Evolutionary conservation across 1,140 invertebrate genomes (phyloP).

Genomic region (Drosophila nigromelanica): DNA sequence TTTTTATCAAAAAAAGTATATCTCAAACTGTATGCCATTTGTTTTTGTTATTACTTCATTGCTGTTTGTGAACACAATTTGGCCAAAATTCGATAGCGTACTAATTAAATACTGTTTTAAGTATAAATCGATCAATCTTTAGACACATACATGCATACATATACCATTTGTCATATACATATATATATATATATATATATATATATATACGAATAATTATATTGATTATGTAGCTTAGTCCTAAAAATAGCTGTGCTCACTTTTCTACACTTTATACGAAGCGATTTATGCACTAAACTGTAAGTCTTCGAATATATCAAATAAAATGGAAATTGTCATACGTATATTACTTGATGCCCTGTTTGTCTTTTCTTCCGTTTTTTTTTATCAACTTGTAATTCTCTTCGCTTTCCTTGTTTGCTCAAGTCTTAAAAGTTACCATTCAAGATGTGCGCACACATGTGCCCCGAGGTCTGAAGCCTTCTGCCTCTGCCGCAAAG

Average conservation of each 20-base stretch:
- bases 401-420: not conserved
- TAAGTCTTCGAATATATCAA: constrained; percentile 60
- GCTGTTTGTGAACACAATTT: constrained; percentile 33
- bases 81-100: constrained; percentile 62
- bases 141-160: constrained; percentile 38
- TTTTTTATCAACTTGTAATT: constrained; percentile 1
- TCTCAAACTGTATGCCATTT: constrained; percentile 59
- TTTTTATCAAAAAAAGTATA: constrained; percentile 7
- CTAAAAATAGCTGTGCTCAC: constrained; percentile 38
- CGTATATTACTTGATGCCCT: not conserved
- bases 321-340: constrained; percentile 47
- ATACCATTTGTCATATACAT: constrained; percentile 35
- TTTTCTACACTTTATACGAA: constrained; percentile 59
- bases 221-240: constrained; percentile 75
- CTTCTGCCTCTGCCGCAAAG: not conserved
- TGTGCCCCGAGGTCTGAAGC: not conserved
- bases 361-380: constrained; percentile 1
- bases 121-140: constrained; percentile 52
- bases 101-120: constrained; percentile 75
- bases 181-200: constrained; percentile 25
- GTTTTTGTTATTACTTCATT: constrained; percentile 64
- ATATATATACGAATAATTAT: constrained; percentile 47
- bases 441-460: constrained; percentile 14
- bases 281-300: constrained; percentile 43
- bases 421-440: constrained; percentile 1